Conservation (phyloP, 2,797 vertebrate genomes). For the Scyliorhinus canicula region DNA sequence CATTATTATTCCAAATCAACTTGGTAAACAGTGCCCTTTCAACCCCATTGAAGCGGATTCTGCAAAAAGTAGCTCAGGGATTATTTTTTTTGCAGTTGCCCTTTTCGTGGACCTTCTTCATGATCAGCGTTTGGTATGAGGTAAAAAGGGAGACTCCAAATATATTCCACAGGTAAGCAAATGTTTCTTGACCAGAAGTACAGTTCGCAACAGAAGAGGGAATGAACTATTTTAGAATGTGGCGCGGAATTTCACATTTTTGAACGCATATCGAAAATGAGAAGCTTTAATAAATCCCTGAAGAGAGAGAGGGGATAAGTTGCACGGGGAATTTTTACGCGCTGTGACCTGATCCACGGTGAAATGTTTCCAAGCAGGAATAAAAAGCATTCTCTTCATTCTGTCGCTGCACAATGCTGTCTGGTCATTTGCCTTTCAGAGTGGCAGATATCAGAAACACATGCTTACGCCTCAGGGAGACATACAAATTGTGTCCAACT, state of each 20-base stretch:
- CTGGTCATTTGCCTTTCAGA: conserved; percentile 48
- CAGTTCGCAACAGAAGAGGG: background rate
- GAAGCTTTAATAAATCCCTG: background rate
- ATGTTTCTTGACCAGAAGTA: background rate
- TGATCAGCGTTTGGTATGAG: background rate
- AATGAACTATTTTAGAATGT: background rate
- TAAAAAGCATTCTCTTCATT: conserved; percentile 15
- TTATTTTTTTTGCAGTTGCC: background rate
- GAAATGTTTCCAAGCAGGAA: background rate
- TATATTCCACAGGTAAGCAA: too few relatives aligned
- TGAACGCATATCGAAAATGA: background rate
- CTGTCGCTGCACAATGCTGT: conserved; percentile 50
- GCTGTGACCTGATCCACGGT: background rate
- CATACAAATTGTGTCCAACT: background rate
- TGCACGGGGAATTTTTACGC: background rate
- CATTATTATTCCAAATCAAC: background rate
- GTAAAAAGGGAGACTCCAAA: too few relatives aligned
- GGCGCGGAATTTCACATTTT: background rate
- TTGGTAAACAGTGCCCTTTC: background rate
- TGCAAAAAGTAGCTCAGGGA: background rate
- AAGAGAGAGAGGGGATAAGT: background rate
- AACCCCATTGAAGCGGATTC: background rate
- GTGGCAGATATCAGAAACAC: conserved; percentile 41
- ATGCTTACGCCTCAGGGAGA: conserved; percentile 44
- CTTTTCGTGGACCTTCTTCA: background rate